phyloP scores from a whole-genome alignment of 2,797 vertebrate species.

The Melopsittacus undulatus region DNA sequence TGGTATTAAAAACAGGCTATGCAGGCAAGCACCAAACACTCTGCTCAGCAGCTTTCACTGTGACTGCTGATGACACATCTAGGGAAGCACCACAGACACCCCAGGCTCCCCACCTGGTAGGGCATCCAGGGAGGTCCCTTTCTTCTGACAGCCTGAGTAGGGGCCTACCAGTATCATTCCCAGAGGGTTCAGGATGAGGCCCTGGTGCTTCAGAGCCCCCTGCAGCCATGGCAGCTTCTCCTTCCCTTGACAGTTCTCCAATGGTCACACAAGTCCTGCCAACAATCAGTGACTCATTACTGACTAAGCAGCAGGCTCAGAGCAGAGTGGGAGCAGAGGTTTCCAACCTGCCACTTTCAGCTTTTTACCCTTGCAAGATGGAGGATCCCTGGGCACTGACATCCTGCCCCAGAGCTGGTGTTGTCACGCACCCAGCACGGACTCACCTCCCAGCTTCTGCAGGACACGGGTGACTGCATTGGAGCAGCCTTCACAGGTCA shows the following conservation, averaged over 20 bases:
- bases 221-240: neutral
- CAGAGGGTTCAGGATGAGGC: neutral
- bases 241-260: neutral
- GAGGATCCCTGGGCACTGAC: neutral
- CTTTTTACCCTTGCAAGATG: neutral
- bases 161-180: neutral
- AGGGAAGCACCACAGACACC: neutral
- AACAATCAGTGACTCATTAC: neutral
- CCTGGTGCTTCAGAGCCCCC: neutral
- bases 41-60: conserved; percentile 14
- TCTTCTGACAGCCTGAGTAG: neutral
- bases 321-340: neutral
- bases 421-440: neutral
- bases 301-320: neutral
- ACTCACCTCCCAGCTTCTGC: conserved; percentile 87
- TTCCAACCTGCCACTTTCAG: neutral
- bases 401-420: neutral
- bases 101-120: neutral
- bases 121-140: neutral
- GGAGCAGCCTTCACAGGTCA: conserved; percentile 95
- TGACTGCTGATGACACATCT: neutral
- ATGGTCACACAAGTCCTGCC: neutral
- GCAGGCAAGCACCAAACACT: neutral
- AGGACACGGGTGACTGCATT: conserved; percentile 89
- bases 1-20: neutral